Evolutionary conservation across 2,888 invertebrate species (phyloP), one percentile per base, ranked within the genome.

Genomic region (Ennomos erosarius): DNA sequence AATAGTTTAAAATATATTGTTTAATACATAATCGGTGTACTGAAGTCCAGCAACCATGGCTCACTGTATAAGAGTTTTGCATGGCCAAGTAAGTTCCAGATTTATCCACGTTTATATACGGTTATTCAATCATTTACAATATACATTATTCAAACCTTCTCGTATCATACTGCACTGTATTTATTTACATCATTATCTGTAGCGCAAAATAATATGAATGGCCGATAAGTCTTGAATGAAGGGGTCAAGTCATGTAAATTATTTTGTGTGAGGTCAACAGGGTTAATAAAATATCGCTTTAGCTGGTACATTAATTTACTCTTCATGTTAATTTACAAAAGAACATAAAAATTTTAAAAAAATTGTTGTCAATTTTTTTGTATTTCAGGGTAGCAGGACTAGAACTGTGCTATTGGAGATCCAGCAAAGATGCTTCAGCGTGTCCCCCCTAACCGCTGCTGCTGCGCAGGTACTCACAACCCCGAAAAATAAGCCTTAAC

Each of bases 361-460:
- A 48, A 48, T 36, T 33, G 38, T 16, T 9, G 3, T 36, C 36
- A 11, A 40, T 16, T 39, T 43, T 9, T 35, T 70, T 75, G 60
- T 40, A 35, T 81, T 85, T 61, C 81, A 94, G 94, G 94, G 94
- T 84, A 79, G 92, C 90, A 93, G 93, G 92, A 91, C 93, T 59
- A 87, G 85, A 78, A 81, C 82, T 62, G 83, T 91, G 45, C 81
- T 93, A 66, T 84, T 86, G 82, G 90, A 96, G 76, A 93, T 96
- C 68, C 96, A 97, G 81, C 94, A 94, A 85, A 94, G 97, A 94
- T 97, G 97, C 85, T 97, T 97, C 94, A 97, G 96, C 88, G 93
- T 95, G 64, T 96, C 97, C 35, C 96, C 96, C 0, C 87, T 96
- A 60, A 93, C 95, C 65, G 95, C 95, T 50, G 95, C 96, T 10